These are phyloP conservation scores for Hypomecis punctinalis DNA, from an alignment of 2,888 invertebrate species.

Conservation along the genomic window DNA sequence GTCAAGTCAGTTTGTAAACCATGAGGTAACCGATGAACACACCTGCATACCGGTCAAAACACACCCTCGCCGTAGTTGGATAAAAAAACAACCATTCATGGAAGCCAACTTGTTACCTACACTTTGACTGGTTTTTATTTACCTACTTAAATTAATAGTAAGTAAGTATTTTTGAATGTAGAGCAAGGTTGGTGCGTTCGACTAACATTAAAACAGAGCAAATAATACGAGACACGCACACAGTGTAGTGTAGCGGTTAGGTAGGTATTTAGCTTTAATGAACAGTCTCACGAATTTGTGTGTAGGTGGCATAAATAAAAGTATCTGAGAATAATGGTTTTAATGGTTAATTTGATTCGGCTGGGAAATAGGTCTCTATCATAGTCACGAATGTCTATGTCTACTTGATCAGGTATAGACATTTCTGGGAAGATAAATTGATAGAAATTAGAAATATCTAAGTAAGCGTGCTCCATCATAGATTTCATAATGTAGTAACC, in stretches of 20 bases:
- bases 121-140: slow-evolving; percentile 47
- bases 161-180: slow-evolving; percentile 66
- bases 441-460: too few species aligned
- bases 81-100: not conserved
- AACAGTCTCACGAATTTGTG: slow-evolving; percentile 26
- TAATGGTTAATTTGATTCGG: too few species aligned
- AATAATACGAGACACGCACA: slow-evolving; percentile 72
- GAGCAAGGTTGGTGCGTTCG: slow-evolving; percentile 77
- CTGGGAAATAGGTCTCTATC: too few species aligned
- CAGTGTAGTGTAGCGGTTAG: slow-evolving; percentile 47
- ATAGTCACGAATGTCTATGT: too few species aligned
- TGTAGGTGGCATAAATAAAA: slow-evolving; percentile 16
- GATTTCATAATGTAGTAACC: too few species aligned
- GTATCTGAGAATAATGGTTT: not conserved
- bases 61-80: too few species aligned
- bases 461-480: too few species aligned
- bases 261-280: slow-evolving; percentile 25
- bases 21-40: too few species aligned
- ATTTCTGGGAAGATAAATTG: too few species aligned
- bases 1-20: too few species aligned
- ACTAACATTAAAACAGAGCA: slow-evolving; percentile 75
- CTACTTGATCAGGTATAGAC: too few species aligned
- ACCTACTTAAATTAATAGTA: slow-evolving; percentile 59
- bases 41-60: too few species aligned
- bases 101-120: not conserved